Conservation (phyloP, 2,888 invertebrate species). For the Phengaris alcon region DNA sequence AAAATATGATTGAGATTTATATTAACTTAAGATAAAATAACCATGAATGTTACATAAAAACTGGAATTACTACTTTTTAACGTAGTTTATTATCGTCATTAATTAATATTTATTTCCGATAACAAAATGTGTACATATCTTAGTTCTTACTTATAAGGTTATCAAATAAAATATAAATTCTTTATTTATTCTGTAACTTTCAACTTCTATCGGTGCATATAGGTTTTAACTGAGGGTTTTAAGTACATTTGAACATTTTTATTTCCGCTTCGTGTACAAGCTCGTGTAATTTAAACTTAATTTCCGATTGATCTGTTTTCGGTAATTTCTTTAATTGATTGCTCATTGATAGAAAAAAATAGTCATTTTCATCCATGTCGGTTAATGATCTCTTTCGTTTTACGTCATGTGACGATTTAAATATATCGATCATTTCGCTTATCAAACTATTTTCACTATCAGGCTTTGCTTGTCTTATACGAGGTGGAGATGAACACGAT, state of each 20-base stretch:
- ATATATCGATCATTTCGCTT: not conserved
- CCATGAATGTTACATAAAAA: too few relatives aligned
- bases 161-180: too few relatives aligned
- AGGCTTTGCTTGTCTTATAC: conserved; percentile 3
- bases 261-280: conserved; percentile 33
- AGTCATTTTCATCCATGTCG: conserved; percentile 32
- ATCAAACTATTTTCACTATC: not conserved
- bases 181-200: too few relatives aligned
- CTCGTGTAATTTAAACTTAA: conserved; percentile 35
- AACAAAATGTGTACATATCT: too few relatives aligned
- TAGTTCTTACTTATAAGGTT: too few relatives aligned
- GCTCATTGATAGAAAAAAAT: conserved; percentile 36
- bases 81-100: too few relatives aligned
- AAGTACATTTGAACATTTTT: conserved; percentile 21
- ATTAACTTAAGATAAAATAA: too few relatives aligned
- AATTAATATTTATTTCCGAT: too few relatives aligned
- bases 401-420: not conserved
- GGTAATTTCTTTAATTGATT: conserved; percentile 34
- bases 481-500: not conserved
- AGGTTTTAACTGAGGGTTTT: not conserved
- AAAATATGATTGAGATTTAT: too few relatives aligned
- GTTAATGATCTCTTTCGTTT: not conserved
- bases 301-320: conserved; percentile 34
- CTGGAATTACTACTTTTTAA: too few relatives aligned
- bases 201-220: too few relatives aligned